Evolutionary conservation across 2,797 vertebrate species (phyloP).

Genomic region (Syndactyla subalaris): DNA sequence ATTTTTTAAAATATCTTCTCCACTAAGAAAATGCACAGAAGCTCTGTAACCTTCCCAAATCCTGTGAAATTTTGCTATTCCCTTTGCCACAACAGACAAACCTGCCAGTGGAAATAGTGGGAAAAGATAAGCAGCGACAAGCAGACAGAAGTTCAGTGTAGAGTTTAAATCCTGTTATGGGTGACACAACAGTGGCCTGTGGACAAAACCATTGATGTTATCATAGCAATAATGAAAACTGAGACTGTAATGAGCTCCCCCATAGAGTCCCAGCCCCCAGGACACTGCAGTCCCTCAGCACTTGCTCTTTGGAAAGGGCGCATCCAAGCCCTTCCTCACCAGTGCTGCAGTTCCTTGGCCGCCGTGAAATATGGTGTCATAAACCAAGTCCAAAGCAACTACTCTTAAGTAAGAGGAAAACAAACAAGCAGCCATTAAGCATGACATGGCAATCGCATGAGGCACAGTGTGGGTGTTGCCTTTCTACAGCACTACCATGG

Average conservation of each 20-base stretch:
- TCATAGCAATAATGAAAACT: not conserved
- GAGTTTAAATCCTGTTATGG: not conserved
- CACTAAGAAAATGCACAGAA: not conserved
- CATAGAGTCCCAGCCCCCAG: not conserved
- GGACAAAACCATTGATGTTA: not conserved
- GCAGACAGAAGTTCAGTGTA: not conserved
- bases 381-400: not conserved
- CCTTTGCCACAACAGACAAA: not conserved
- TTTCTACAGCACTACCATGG: not conserved
- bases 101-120: not conserved
- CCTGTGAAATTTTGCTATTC: not conserved
- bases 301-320: not conserved
- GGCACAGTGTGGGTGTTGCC: not conserved
- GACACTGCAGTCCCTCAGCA: not conserved
- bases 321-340: not conserved
- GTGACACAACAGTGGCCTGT: not conserved
- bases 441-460: not conserved
- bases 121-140: not conserved
- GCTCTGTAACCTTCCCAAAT: not conserved
- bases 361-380: fast-evolving
- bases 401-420: not conserved
- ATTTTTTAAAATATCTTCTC: not conserved
- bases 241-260: not conserved
- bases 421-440: not conserved
- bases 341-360: not conserved